Evolutionary conservation across 2,113 vertebrate genomes (phyloP), one percentile per base, ranked within the genome.

Genomic region (Propithecus coquereli): DNA sequence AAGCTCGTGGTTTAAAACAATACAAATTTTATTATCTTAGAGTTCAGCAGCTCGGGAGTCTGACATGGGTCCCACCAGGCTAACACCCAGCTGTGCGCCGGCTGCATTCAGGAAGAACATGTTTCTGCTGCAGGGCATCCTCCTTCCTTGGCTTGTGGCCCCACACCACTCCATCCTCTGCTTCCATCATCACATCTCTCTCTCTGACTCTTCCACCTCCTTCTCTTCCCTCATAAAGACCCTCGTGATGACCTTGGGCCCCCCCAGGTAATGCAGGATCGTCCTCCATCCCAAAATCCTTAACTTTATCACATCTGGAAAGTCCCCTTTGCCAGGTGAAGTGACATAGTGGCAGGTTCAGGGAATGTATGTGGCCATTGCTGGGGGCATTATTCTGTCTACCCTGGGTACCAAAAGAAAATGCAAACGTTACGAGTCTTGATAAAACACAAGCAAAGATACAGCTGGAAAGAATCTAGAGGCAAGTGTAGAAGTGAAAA

Each of bases 401-500:
- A 57, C 12, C 2, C 43, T 3, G 10, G 43, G 22, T 52, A 14
- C n/a, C 45, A 32, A 50, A 81, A 63, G 25, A 88, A 34, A 63
- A n/a, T 20, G 9, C 52, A 20, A 74, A n/a, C 3, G 11, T 3
- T 18, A 1, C 3, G 34, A 52, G 59, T 9, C 50, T 84, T 17
- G 54, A 8, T 32, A 50, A 30, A 23, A 17, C 2, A 10, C 40
- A 63, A 79, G 43, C 43, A 50, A 66, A 88, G 57, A n/a, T 1
- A n/a, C 18, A 32, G 20, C 7, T 54, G 37, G 57, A 4, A n/a
- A 70, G 30, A 47, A 11, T 5, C 17, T 6, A 93, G 50, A 40
- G 32, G 32, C 8, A 74, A n/a, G 12, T 37, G 3, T 37, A 54
- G 9, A 6, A 32, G 5, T 3, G 12, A 1, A 4, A 27, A 6